Conservation (phyloP, 2,113 vertebrate genomes). For the Cheirogaleus medius region DNA sequence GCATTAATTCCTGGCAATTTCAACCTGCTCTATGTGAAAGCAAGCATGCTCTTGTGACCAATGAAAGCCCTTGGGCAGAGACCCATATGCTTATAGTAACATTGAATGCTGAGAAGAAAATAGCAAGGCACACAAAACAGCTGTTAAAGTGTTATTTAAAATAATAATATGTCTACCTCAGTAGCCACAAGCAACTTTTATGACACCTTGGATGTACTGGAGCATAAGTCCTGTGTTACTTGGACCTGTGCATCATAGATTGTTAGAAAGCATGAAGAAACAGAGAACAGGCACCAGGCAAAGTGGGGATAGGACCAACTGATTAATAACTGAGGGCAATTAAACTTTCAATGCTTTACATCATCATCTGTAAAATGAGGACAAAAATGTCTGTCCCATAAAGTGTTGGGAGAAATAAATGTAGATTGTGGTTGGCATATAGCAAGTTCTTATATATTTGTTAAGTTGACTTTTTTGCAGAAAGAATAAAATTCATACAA, state of each 20-base stretch:
- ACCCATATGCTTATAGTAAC: background rate
- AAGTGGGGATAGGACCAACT: background rate
- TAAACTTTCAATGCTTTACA: background rate
- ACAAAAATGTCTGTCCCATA: background rate
- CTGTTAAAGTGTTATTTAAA: background rate
- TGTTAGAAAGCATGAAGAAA: background rate
- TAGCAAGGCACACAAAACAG: background rate
- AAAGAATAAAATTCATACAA: background rate
- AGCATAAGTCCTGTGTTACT: background rate
- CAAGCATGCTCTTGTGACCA: background rate
- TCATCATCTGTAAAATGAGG: background rate
- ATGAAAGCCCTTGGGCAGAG: background rate
- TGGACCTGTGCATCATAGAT: background rate
- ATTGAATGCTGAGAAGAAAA: background rate
- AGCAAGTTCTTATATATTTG: background rate
- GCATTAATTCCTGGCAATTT: background rate
- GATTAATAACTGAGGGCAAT: background rate
- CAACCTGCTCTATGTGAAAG: background rate
- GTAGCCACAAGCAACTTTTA: background rate
- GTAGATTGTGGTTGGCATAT: background rate
- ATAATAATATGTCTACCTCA: background rate
- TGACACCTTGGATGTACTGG: background rate
- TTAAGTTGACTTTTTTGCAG: background rate
- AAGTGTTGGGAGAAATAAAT: background rate
- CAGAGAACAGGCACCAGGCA: background rate